Conservation (phyloP, 2,113 vertebrate genomes). For the Petrocephalus microphthalmus region DNA sequence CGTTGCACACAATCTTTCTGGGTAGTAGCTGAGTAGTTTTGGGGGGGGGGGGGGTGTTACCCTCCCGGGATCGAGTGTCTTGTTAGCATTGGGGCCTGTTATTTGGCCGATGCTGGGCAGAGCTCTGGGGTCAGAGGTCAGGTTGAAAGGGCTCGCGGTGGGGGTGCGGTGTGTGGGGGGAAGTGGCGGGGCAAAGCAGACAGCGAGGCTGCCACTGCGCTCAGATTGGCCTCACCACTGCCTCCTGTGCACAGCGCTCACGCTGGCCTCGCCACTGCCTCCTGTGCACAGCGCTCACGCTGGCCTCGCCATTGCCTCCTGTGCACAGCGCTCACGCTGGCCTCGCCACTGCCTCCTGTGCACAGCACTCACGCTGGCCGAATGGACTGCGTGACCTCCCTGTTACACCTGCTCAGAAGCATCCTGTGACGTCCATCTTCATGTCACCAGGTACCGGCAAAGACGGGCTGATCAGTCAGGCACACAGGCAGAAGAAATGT, state of each 20-base stretch:
- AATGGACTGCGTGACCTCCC: neutral
- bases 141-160: neutral
- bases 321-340: neutral
- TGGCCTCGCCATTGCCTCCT: neutral
- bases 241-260: neutral
- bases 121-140: conserved; percentile 13
- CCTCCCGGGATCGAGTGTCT: neutral
- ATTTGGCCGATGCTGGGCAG: neutral
- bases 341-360: neutral
- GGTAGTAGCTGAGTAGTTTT: neutral
- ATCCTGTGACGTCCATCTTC: neutral
- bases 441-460: neutral
- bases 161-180: neutral
- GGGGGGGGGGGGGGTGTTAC: neutral
- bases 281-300: neutral
- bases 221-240: neutral
- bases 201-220: neutral
- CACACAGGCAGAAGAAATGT: neutral
- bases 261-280: too few relatives aligned
- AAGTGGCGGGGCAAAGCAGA: neutral
- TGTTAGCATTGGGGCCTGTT: neutral
- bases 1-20: neutral
- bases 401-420: neutral
- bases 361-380: neutral
- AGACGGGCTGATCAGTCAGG: neutral